Base-by-base conservation (phyloP, 2,888 invertebrate species). In the Sclerodermus sp. region DNA sequence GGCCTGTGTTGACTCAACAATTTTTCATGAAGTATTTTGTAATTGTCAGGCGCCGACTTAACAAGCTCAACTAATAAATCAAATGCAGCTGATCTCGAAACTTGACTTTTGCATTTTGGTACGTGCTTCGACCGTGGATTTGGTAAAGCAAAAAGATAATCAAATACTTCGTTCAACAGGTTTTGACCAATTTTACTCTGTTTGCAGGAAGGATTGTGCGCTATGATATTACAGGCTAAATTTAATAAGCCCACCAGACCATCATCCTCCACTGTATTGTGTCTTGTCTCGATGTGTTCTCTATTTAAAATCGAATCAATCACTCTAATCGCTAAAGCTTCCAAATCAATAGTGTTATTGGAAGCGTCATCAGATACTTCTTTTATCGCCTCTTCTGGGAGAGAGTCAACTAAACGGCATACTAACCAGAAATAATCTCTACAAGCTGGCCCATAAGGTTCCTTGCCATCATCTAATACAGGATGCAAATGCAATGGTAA, bases 361-460 rank as follows among this genome's bases (percentile, higher is more conserved):
- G 80, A 79, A 0, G 83, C 80, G 50, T 84, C 84, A 44, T 82
- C 85, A 3, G 61, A 50, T 66, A 80, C 83, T 60, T 83, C 83
- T 81, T 88, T 88, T 23, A 92, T 85, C 64, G 89, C 84, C 54
- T 91, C 91, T 49, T 88, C 88, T 0, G 91, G 89, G 23, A 93
- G 74, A 1, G 91, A 91, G 68, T 96, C 96, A 1, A 96, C 90
- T 14, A 96, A 82, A 30, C 94, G 84, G 58, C 94, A 92, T 12
- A 94, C 84, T 2, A 96, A 82, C 94, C 95, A 95, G 77, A 96
- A 96, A 78, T 94, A 96, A 75, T 96, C 96, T 6, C 94, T 82
- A 72, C 95, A 96, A 1, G 95, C 95, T 1, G 95, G 94, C 0
- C 95, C 96, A 72, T 93, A 95, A 0, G 94, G 93, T 71, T 95